These are phyloP conservation scores for Babyrousa celebensis DNA, from an alignment of 2,797 vertebrate species.

Conservation along the genomic window DNA sequence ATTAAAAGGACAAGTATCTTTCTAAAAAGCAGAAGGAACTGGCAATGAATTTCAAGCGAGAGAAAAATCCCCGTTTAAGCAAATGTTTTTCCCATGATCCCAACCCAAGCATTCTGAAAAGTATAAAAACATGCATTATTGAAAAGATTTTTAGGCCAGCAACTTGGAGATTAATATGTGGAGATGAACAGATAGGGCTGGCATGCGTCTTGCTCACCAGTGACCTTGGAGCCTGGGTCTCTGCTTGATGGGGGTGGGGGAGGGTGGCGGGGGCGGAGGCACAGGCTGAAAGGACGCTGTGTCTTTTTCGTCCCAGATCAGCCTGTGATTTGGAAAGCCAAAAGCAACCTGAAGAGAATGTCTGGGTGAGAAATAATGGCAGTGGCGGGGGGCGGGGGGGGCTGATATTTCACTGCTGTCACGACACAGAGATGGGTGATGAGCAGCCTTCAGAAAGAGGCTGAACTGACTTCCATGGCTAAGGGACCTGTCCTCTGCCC, in stretches of 20 bases:
- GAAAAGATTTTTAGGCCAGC: conserved; percentile 44
- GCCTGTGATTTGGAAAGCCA: neutral
- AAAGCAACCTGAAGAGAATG: neutral
- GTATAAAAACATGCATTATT: conserved; percentile 54
- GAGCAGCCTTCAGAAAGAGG: neutral
- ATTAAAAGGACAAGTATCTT: conserved; percentile 83
- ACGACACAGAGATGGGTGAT: neutral
- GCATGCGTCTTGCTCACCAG: neutral
- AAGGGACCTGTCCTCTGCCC: neutral
- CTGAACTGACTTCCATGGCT: neutral
- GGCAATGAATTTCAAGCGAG: conserved; percentile 62
- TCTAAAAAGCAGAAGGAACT: conserved; percentile 77
- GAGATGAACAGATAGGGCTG: neutral
- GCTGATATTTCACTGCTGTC: neutral
- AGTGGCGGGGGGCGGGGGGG: neutral
- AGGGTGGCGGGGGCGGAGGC: no score
- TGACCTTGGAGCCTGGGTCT: neutral
- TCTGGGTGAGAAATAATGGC: neutral
- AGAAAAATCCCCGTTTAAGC: conserved; percentile 53
- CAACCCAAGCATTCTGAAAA: conserved; percentile 42
- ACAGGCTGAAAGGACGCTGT: neutral
- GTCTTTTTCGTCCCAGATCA: neutral
- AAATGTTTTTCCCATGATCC: conserved; percentile 65
- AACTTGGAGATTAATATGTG: conserved; percentile 1
- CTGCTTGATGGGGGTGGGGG: no score